Conservation (phyloP, 1,140 invertebrate species). For the Pseudomyrmex sp. region DNA sequence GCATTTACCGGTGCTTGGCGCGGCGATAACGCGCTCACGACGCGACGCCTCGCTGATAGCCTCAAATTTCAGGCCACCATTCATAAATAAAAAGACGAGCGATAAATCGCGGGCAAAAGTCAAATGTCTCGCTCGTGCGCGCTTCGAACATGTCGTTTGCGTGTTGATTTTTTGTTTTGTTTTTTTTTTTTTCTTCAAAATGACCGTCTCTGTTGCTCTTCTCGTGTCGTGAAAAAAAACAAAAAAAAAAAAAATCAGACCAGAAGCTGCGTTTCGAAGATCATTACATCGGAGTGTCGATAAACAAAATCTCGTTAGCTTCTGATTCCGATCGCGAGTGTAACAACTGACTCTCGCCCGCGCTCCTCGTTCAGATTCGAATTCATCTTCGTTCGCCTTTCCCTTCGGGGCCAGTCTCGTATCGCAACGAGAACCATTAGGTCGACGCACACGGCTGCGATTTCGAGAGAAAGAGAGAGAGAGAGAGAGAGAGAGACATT, state of each 20-base stretch:
- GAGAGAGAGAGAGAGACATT: constrained; percentile 18
- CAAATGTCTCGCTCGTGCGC: not conserved
- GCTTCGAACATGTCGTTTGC: too few species aligned
- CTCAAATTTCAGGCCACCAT: constrained; percentile 1
- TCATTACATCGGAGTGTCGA: not conserved
- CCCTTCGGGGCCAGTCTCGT: constrained; percentile 22
- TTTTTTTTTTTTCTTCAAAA: too few species aligned
- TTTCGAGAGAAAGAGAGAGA: constrained; percentile 13
- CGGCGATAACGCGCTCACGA: not conserved
- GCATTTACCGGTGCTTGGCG: constrained; percentile 29
- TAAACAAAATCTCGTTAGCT: constrained; percentile 17
- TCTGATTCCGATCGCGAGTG: constrained; percentile 35
- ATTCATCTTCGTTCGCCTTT: constrained; percentile 52
- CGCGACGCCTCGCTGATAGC: not conserved
- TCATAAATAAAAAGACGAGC: not conserved
- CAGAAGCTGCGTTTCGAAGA: too few species aligned
- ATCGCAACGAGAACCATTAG: constrained; percentile 49
- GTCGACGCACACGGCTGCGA: constrained; percentile 42
- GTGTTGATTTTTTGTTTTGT: too few species aligned
- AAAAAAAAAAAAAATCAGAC: too few species aligned
- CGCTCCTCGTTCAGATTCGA: constrained; percentile 23
- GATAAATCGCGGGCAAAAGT: not conserved
- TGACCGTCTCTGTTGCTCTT: too few species aligned
- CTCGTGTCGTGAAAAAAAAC: too few species aligned
- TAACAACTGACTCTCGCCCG: constrained; percentile 18